These are phyloP conservation scores for Pelobates fuscus DNA, from an alignment of 2,113 vertebrate species.

Conservation along the genomic window DNA sequence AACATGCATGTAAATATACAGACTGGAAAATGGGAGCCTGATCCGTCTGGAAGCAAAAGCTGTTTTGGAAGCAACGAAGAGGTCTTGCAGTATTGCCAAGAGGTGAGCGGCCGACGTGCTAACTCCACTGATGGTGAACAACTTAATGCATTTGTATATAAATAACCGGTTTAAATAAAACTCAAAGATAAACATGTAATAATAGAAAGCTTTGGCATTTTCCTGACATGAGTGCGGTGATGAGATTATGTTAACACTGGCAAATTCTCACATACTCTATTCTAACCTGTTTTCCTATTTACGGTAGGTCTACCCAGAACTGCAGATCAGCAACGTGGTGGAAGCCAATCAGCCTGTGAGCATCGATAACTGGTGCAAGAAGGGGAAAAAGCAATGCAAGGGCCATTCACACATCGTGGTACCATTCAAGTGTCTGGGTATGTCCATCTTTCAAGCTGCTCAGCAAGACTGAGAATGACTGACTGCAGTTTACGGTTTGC, in stretches of 20 bases:
- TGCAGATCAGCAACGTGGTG: constrained; percentile 95
- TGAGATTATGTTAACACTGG: no score
- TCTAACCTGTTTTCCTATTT: no score
- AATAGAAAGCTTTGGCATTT: no score
- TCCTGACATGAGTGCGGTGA: no score
- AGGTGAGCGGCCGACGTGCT: constrained; percentile 72
- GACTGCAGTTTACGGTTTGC: no score
- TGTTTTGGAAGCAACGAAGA: constrained; percentile 88
- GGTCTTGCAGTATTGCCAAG: constrained; percentile 94
- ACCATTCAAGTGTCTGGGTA: constrained; percentile 95
- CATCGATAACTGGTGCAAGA: constrained; percentile 93
- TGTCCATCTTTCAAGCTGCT: constrained; percentile 53
- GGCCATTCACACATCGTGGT: constrained; percentile 84
- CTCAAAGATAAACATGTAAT: no score
- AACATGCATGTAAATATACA: constrained; percentile 98
- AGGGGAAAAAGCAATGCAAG: constrained; percentile 89
- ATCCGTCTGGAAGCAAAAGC: constrained; percentile 84
- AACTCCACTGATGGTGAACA: no score
- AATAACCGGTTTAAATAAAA: no score
- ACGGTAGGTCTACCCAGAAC: constrained; percentile 89
- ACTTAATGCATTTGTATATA: no score
- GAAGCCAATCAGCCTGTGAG: constrained; percentile 88
- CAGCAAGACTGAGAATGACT: neutral
- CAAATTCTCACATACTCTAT: no score
- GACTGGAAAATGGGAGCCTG: constrained; percentile 95